These are phyloP conservation scores for Rhizomys pruinosus DNA, from an alignment of 2,113 vertebrate species.

Conservation along the genomic window DNA sequence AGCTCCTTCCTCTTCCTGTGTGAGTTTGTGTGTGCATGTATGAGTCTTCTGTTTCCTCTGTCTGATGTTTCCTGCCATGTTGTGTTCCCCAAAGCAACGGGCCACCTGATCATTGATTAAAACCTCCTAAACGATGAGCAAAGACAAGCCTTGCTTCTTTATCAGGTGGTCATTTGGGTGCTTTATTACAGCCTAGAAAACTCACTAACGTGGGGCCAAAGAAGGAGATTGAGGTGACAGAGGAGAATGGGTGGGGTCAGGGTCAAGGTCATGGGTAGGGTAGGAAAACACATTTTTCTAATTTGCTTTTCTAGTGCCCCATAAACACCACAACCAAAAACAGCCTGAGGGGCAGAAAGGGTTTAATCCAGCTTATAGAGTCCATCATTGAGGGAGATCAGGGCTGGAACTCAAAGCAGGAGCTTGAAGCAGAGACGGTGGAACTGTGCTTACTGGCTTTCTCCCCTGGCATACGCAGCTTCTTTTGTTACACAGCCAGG, in stretches of 20 bases:
- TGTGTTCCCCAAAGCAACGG: too few relatives aligned
- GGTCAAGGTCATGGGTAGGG: neutral
- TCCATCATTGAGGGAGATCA: fast-evolving
- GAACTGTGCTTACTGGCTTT: too few relatives aligned
- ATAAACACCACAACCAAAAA: neutral
- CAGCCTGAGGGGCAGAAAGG: neutral
- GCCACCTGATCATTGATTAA: neutral
- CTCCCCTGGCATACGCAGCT: neutral
- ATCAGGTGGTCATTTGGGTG: neutral
- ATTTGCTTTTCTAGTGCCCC: neutral
- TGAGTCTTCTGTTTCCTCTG: neutral
- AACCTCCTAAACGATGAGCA: neutral
- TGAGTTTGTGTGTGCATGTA: too few relatives aligned
- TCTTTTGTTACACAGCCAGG: neutral
- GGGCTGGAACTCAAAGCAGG: neutral
- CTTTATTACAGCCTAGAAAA: neutral
- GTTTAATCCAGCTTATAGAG: neutral
- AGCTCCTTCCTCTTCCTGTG: neutral
- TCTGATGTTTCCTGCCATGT: too few relatives aligned
- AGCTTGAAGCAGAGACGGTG: neutral
- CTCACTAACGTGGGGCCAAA: too few relatives aligned
- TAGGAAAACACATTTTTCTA: neutral
- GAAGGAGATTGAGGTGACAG: fast-evolving
- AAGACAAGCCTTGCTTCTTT: neutral
- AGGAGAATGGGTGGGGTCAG: neutral